Percentiles rank a stretch among this genome's conserved stretches.
phyloP scores from a whole-genome alignment of 2,888 invertebrate genomes.

The Parochlus steinenii region DNA sequence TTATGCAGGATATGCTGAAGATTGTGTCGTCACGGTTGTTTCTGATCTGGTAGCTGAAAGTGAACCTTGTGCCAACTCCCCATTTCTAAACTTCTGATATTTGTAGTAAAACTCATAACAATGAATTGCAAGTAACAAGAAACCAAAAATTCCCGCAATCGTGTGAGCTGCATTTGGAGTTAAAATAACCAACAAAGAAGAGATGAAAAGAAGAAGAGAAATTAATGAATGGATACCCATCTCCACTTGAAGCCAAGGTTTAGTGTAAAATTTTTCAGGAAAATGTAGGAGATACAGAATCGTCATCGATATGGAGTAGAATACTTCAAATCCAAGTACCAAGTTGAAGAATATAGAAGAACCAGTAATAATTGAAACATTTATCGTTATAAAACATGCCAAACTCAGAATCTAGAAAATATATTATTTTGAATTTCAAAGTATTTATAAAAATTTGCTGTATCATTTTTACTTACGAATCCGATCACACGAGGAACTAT shows the following conservation, averaged over 20 bases:
- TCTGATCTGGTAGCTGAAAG: not conserved
- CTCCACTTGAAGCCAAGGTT: slow-evolving; percentile 8
- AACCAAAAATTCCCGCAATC: slow-evolving; percentile 6
- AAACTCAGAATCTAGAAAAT: slow-evolving; percentile 3
- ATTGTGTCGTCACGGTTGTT: not conserved
- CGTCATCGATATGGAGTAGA: slow-evolving; percentile 1
- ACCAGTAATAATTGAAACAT: not conserved
- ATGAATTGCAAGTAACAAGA: slow-evolving; percentile 2
- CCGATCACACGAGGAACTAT: slow-evolving; percentile 1
- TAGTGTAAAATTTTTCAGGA: slow-evolving; percentile 11
- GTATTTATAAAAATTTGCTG: not conserved
- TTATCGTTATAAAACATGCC: slow-evolving; percentile 1
- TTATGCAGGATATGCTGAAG: no score
- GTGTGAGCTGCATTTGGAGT: not conserved
- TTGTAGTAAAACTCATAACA: slow-evolving; percentile 2
- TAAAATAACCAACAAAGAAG: slow-evolving; percentile 3
- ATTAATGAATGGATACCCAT: slow-evolving; percentile 2
- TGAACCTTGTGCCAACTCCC: slow-evolving; percentile 6
- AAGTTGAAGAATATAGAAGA: slow-evolving; percentile 1
- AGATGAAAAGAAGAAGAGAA: slow-evolving; percentile 4
- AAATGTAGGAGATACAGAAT: slow-evolving; percentile 5
- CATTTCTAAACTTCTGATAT: slow-evolving; percentile 4
- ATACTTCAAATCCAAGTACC: not conserved
- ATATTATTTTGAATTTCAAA: not conserved
- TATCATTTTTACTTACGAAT: slow-evolving; percentile 1